These are phyloP conservation scores for Sylvicola cinctus DNA, from an alignment of 2,888 invertebrate genomes.

Conservation along the genomic window DNA sequence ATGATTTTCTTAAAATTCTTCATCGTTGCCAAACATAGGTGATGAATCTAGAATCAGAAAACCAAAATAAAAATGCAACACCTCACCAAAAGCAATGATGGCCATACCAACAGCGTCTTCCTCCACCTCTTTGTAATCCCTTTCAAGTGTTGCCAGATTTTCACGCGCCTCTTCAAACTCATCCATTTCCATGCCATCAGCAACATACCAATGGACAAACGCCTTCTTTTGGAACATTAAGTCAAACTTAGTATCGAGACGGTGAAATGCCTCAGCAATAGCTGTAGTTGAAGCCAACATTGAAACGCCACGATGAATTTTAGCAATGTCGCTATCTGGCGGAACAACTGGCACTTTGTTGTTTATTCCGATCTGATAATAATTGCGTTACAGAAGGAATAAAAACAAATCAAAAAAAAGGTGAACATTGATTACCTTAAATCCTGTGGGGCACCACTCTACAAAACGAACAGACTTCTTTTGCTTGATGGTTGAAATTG, in stretches of 20 bases:
- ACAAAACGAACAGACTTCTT: conserved; percentile 67
- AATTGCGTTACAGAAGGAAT: too few relatives aligned
- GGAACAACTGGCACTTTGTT: conserved; percentile 57
- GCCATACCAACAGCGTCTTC: conserved; percentile 8
- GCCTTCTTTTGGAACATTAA: conserved; percentile 84
- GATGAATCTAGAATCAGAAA: too few relatives aligned
- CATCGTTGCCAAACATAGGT: too few relatives aligned
- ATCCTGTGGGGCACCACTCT: conserved; percentile 80
- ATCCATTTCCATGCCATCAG: conserved; percentile 25
- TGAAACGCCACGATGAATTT: conserved; percentile 64
- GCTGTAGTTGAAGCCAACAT: conserved; percentile 79
- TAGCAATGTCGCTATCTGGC: conserved; percentile 50
- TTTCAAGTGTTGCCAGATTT: conserved; percentile 17
- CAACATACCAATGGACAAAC: conserved; percentile 79
- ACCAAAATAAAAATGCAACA: too few relatives aligned
- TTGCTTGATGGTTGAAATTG: conserved; percentile 60
- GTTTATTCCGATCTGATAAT: too few relatives aligned
- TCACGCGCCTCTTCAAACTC: conserved; percentile 24
- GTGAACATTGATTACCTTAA: conserved; percentile 31
- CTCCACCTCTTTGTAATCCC: conserved; percentile 21
- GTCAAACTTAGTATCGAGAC: conserved; percentile 84
- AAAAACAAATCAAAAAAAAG: conserved; percentile 25
- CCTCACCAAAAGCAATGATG: too few relatives aligned
- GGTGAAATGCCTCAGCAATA: conserved; percentile 74
- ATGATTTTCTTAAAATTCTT: too few relatives aligned